Evolutionary conservation across 2,113 vertebrate species (phyloP), one percentile per base, ranked within the genome.

Genomic region (Phyllostomus discolor): DNA sequence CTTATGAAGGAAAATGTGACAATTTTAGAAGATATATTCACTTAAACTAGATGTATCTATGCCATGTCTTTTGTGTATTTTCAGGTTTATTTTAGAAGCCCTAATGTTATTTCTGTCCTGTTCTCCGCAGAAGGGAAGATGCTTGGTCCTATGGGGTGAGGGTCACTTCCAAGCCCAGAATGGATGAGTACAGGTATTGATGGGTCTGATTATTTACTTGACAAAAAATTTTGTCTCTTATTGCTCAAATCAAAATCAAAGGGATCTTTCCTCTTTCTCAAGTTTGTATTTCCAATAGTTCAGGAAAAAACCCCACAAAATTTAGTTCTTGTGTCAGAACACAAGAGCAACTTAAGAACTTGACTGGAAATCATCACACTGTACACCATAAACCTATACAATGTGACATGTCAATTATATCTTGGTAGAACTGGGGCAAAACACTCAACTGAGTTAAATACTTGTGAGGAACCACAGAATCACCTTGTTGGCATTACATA

Each of bases 31-130:
- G 93, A 67, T 43, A 59, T 28, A 43, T 72, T 72, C 48, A 52
- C 24, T 67, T 93, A 96, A 97, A 95, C 94, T 7, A 97, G 87
- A 73, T 89, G 70, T 92, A 82, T 15, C 90, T 95, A 90, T 86
- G 88, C 95, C 92, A 96, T 94, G 94, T 92, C 14, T 11, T 84
- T 52, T 31, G 78, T 82, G 81, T 96, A 4, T n/a, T 93, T 95
- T 94, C 43, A 22, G 52, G 78, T 97, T 97, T 97, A 98, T 97
- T 98, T 98, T 97, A 96, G 91, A 94, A 88, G 5, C 89, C 33
- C 73, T 20, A 15, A 95, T 95, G 92, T 19, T 88, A 59, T 97
- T 97, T 95, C 88, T 98, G 84, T 90, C 64, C 33, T 92, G 73
- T 94, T 94, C 38, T 92, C 83, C 78, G 38, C 5, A 78, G 86